Evolutionary conservation across 2,113 vertebrate genomes (phyloP), one percentile per base, ranked within the genome.

Genomic region (Acrocephalus arundinaceus): DNA sequence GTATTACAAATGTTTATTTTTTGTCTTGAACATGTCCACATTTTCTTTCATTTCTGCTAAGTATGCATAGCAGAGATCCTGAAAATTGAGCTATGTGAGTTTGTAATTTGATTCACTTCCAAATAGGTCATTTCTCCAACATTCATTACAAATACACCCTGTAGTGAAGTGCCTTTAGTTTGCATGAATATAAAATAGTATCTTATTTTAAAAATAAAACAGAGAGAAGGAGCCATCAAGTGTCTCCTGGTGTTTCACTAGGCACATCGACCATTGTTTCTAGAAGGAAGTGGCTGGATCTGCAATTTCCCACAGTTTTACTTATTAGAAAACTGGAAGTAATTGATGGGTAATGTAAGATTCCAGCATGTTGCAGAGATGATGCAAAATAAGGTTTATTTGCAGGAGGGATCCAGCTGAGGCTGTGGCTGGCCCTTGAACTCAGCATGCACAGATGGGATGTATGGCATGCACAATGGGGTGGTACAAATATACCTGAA

Each of bases 31-130:
- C 30, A 57, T 89, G 28, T 84, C 91, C 85, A 67, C 12, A 41
- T 85, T 85, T 87, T 67, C 87, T 85, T 91, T 78, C 46, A 72
- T 79, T 93, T 85, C 83, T 87, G 70, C 49, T 94, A 90, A 59
- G 67, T 81, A 97, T 96, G 94, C 71, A 45, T 83, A 68, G 85
- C 74, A 49, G 33, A 70, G 33, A 72, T 83, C 81, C 89, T 93
- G 65, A 85, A 87, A 96, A 94, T 79, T 94, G 86, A 95, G 83
- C 89, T 93, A 81, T 61, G 33, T 81, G 87, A 90, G 71, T 85
- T 83, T 95, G 67, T 94, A 94, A 97, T 94, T 75, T 75, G 86
- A 91, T 93, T 90, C 46, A 20, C 72, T 95, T 96, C 84, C 86
- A 94, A 94, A 93, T 68, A 89, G 78, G 87, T 93, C 66, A 90